Evolutionary conservation across 1,140 invertebrate genomes (phyloP).

Genomic region (Arion vulgaris): DNA sequence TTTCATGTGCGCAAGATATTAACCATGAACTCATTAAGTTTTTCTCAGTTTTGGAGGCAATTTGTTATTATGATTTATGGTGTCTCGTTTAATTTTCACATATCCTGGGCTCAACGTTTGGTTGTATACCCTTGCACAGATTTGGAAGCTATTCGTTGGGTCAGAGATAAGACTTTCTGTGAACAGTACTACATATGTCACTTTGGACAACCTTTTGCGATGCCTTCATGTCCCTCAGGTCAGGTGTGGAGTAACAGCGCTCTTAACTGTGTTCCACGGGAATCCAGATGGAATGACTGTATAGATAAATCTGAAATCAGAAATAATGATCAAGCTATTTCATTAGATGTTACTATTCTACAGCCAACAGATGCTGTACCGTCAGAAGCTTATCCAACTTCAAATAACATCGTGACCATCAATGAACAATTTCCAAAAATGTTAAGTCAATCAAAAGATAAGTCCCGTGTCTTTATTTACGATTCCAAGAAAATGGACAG

Average conservation of each 20-base stretch:
- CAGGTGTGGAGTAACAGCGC: slow-evolving; percentile 50
- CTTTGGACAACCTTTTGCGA: slow-evolving; percentile 48
- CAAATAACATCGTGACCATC: neutral
- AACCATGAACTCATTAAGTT: neutral
- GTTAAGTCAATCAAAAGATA: too few species aligned
- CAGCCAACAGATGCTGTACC: neutral
- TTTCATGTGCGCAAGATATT: neutral
- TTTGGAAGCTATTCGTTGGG: slow-evolving; percentile 45
- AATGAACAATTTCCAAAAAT: neutral
- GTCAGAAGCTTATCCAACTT: neutral
- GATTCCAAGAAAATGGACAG: too few species aligned
- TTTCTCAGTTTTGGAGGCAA: neutral
- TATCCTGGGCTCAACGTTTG: neutral
- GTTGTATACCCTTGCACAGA: slow-evolving; percentile 44
- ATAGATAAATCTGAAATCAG: too few species aligned
- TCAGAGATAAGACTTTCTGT: slow-evolving; percentile 43
- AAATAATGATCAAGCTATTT: neutral
- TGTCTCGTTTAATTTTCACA: neutral
- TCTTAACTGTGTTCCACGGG: slow-evolving; percentile 49
- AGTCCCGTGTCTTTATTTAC: too few species aligned
- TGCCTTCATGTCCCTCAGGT: slow-evolving; percentile 46
- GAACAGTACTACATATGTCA: slow-evolving; percentile 52
- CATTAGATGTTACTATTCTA: neutral
- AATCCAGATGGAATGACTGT: slow-evolving; percentile 52
- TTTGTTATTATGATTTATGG: neutral